Conservation (phyloP, 2,113 vertebrate species). For the Chaetops frenatus region DNA sequence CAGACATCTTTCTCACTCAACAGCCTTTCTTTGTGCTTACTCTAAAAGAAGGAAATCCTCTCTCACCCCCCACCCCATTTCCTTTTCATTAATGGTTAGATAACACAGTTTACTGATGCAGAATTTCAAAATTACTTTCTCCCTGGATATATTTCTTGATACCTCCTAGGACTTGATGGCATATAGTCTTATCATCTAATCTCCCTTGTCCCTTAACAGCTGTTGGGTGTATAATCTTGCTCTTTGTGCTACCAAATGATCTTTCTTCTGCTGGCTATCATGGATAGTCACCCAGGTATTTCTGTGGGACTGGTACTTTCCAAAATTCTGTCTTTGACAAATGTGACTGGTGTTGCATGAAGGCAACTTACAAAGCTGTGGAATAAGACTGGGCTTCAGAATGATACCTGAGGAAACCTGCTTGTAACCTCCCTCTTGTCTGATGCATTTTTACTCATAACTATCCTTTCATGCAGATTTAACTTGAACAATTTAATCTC, state of each 20-base stretch:
- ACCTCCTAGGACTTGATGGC: neutral
- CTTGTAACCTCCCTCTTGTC: neutral
- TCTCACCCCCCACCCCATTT: neutral
- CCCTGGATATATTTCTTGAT: neutral
- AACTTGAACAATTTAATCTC: neutral
- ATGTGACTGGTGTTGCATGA: neutral
- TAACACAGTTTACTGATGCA: neutral
- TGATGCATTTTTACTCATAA: neutral
- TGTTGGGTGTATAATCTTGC: neutral
- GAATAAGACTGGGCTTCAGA: neutral
- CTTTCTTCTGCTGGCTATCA: neutral
- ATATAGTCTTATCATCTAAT: neutral
- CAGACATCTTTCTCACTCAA: neutral
- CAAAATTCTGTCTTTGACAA: neutral
- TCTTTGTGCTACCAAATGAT: neutral
- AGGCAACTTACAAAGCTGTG: neutral
- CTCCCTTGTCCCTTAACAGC: neutral
- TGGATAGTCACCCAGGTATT: neutral
- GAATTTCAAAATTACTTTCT: neutral
- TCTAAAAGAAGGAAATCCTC: neutral
- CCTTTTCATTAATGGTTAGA: neutral
- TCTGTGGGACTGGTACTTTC: neutral
- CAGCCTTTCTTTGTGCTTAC: neutral
- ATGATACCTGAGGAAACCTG: neutral
- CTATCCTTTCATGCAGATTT: neutral